Base-by-base conservation (phyloP, 92 coral and sea anemone genomes). In the Zoanthus sansibaricus region DNA sequence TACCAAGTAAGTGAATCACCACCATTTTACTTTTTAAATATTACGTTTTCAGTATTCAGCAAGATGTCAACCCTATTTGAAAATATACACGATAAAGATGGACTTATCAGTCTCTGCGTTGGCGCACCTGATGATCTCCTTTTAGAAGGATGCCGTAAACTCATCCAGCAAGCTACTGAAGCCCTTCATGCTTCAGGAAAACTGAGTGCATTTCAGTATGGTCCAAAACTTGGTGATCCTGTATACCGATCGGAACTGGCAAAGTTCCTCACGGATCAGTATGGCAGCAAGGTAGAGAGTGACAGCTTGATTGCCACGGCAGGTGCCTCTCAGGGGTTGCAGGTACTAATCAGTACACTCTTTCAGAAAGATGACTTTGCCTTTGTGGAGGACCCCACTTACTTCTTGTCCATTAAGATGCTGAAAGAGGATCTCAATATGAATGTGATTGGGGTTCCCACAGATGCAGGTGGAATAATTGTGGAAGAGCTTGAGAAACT, bases 331-430 rank as follows among this genome's bases (percentile, higher is more conserved):
- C 95, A 89, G 72, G 98, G 97, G 13, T 77, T 95, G 33, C 86
- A 77, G 54, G 86, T 90, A 58, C 14, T 92, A 10, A 37, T 83
- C 9, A 67, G 77, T 33, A 68, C 87, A 6, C 75, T 95, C 18
- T 93, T 97, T 52, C 83, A 91, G 72, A 75, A 78, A 49, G 98
- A 97, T 47, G 98, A 93, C 79, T 31, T 89, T 52, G 98, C 87
- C 10, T 89, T 97, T 84, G 98, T 93, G 17, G 99, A 97, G 72
- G 99, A 97, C 30, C 99, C 99, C 9, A 88, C 99, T 15, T 97
- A 93, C 71, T 95, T 93, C 70, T 72, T 95, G 83, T 95, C 91
- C 11, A 48, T 93, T 1, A 89, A 51, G 68, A 88, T 86, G 9
- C 52, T 97, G 37, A 44, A 31, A 16, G 88, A 91, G 7, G 95